Percentiles rank a stretch among this genome's conserved stretches.
Evolutionary conservation across 53 echinoderm and acorn worm genomes (phyloP).

Genomic region (Crossaster papposus): DNA sequence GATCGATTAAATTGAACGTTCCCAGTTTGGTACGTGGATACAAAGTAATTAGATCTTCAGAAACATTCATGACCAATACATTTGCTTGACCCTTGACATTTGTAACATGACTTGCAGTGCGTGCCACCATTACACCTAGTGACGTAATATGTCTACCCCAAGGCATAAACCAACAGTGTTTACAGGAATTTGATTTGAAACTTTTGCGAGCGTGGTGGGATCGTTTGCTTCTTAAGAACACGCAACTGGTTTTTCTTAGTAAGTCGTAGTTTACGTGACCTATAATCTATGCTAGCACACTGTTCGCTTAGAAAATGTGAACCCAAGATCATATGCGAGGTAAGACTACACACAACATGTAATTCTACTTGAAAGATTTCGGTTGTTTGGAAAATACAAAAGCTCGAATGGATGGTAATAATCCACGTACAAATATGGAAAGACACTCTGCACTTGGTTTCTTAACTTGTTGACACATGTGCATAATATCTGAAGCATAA

Average conservation of each 20-base stretch:
- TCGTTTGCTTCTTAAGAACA: neutral
- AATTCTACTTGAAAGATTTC: neutral
- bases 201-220: slow-evolving; percentile 23
- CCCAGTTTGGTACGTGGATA: slow-evolving; percentile 36
- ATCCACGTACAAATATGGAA: slow-evolving; percentile 20
- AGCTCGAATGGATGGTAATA: slow-evolving; percentile 29
- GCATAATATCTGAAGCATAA: too few species aligned
- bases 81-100: neutral
- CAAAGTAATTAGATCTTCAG: neutral
- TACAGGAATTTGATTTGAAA: too few species aligned
- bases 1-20: neutral
- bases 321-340: neutral
- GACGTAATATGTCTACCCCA: slow-evolving; percentile 4
- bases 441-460: neutral
- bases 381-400: slow-evolving; percentile 43
- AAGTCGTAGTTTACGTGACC: slow-evolving; percentile 1
- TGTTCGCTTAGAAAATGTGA: neutral
- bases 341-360: slow-evolving; percentile 7
- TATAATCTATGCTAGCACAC: slow-evolving; percentile 9
- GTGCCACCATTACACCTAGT: slow-evolving; percentile 1
- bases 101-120: neutral
- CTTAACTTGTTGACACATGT: too few species aligned
- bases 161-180: slow-evolving; percentile 27
- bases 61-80: slow-evolving; percentile 26
- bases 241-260: slow-evolving; percentile 13